These are phyloP conservation scores for Ameiurus melas DNA, from an alignment of 2,113 vertebrate species.

Conservation along the genomic window DNA sequence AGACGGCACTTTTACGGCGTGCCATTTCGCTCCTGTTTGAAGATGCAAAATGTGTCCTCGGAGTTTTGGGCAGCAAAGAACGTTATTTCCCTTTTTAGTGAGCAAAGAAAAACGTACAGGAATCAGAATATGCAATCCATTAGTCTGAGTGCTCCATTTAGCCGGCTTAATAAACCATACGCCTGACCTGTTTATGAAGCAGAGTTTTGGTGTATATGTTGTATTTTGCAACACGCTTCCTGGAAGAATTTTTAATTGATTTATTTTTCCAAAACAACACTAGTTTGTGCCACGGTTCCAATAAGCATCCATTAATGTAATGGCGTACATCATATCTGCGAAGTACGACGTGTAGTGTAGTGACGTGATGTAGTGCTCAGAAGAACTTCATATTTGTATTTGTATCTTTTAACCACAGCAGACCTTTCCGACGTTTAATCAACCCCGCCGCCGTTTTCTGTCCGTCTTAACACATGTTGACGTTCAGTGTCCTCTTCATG, in stretches of 20 bases:
- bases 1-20: conserved; percentile 28
- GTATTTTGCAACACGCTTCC: background rate
- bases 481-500: background rate
- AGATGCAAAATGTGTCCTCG: conserved; percentile 2
- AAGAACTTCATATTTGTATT: background rate
- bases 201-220: background rate
- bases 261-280: background rate
- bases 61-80: background rate
- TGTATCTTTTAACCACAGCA: background rate
- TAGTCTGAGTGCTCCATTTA: background rate
- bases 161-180: background rate
- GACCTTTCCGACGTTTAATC: background rate
- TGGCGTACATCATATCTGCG: background rate
- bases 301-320: too few species aligned
- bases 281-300: background rate
- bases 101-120: background rate
- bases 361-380: background rate
- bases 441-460: background rate
- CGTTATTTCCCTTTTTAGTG: background rate
- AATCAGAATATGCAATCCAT: background rate
- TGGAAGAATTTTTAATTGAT: background rate
- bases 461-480: background rate
- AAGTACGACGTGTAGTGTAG: background rate
- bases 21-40: conserved; percentile 33
- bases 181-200: background rate